Conservation (phyloP, 2,113 vertebrate species). For the Panthera tigris region DNA sequence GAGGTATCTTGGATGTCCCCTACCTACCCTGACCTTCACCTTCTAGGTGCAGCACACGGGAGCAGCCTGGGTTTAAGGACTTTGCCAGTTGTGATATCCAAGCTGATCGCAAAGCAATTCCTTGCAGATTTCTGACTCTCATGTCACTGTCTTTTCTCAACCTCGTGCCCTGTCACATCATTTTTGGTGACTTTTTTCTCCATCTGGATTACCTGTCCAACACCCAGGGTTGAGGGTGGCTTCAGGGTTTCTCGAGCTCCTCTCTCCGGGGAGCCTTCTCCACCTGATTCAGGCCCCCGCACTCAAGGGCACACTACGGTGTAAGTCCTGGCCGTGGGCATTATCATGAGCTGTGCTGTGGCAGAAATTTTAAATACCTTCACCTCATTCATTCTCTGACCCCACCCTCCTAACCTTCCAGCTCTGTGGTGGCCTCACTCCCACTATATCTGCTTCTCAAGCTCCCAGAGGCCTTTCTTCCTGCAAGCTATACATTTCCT, state of each 20-base stretch:
- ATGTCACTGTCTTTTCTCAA: not conserved
- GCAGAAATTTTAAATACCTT: not conserved
- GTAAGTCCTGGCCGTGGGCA: accelerated
- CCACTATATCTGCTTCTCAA: not conserved
- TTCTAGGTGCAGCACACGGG: not conserved
- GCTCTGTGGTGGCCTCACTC: not conserved
- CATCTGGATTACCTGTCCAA: not conserved
- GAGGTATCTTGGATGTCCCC: not conserved
- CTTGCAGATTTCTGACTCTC: not conserved
- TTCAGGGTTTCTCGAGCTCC: not conserved
- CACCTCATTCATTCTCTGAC: not conserved
- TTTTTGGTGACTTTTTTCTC: not conserved
- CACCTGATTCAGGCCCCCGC: not conserved
- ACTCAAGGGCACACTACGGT: not conserved
- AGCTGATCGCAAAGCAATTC: not conserved
- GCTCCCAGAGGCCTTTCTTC: not conserved
- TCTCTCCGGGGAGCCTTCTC: not conserved
- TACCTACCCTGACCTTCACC: not conserved
- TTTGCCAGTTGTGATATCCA: not conserved
- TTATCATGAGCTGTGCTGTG: no score
- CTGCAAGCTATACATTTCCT: accelerated
- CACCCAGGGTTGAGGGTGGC: not conserved
- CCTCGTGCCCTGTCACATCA: not conserved
- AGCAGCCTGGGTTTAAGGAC: not conserved
- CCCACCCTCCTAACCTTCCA: not conserved